phyloP scores from a whole-genome alignment of 1,140 invertebrate species.

The Lepidurus arcticus region DNA sequence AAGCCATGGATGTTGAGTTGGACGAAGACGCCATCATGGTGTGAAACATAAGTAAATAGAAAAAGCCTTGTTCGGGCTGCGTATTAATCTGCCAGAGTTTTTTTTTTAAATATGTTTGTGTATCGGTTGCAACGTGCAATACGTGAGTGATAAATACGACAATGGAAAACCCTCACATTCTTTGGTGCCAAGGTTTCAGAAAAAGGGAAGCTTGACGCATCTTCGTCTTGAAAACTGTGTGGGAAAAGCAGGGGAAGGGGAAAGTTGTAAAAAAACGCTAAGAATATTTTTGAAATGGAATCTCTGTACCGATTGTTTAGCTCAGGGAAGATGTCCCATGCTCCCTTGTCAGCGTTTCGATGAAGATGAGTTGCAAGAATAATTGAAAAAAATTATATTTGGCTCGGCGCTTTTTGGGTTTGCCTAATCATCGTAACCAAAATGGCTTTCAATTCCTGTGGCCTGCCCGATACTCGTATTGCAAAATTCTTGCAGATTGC shows the following conservation, averaged over 20 bases:
- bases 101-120: background rate
- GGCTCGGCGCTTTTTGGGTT: background rate
- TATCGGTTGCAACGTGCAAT: conserved; percentile 5
- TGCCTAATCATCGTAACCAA: background rate
- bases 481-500: background rate
- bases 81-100: no score
- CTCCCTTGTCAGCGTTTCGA: background rate
- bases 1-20: conserved; percentile 38
- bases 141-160: background rate
- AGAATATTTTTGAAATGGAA: background rate
- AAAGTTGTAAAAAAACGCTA: background rate
- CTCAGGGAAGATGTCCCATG: background rate
- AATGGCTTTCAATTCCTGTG: conserved; percentile 12
- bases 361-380: background rate
- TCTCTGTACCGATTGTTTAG: background rate
- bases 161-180: background rate
- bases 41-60: conserved; percentile 13
- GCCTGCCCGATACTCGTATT: background rate
- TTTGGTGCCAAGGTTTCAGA: conserved; percentile 2
- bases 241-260: background rate
- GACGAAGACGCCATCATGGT: conserved; percentile 40
- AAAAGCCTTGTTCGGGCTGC: background rate
- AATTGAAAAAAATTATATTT: background rate
- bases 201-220: background rate
- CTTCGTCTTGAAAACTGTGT: background rate